phyloP scores from a whole-genome alignment of 2,888 invertebrate genomes.

The Pherbina coryleti region DNA sequence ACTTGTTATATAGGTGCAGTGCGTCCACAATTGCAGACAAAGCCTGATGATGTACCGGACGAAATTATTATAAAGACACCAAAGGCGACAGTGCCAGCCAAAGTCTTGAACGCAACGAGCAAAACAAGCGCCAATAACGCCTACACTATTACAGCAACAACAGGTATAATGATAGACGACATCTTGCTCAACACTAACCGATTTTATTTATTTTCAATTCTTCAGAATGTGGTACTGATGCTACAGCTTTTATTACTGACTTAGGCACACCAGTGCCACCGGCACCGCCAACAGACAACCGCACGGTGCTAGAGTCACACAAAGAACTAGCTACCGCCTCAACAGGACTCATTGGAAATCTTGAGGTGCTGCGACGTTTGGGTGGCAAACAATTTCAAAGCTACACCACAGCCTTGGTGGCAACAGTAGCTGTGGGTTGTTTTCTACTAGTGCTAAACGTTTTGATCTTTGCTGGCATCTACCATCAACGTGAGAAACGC shows the following conservation, averaged over 20 bases:
- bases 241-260: slow-evolving; percentile 49
- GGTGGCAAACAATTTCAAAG: slow-evolving; percentile 87
- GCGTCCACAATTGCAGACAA: slow-evolving; percentile 76
- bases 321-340: slow-evolving; percentile 65
- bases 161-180: slow-evolving; percentile 54
- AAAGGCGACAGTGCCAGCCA: slow-evolving; percentile 43
- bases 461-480: slow-evolving; percentile 89
- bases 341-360: slow-evolving; percentile 71
- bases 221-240: slow-evolving; percentile 60
- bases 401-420: slow-evolving; percentile 88
- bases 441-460: slow-evolving; percentile 85
- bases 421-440: slow-evolving; percentile 89
- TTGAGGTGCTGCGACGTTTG: slow-evolving; percentile 80
- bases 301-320: slow-evolving; percentile 57
- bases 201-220: not conserved
- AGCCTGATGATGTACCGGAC: slow-evolving; percentile 61
- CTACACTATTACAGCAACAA: slow-evolving; percentile 61
- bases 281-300: slow-evolving; percentile 69
- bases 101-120: slow-evolving; percentile 55
- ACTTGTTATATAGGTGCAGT: slow-evolving; percentile 67
- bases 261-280: slow-evolving; percentile 79
- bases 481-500: slow-evolving; percentile 81
- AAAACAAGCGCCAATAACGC: slow-evolving; percentile 39
- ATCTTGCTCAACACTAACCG: not conserved
- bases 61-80: slow-evolving; percentile 63